Base-by-base conservation (phyloP, 2,888 invertebrate genomes). In the Andrena haemorrhoa region DNA sequence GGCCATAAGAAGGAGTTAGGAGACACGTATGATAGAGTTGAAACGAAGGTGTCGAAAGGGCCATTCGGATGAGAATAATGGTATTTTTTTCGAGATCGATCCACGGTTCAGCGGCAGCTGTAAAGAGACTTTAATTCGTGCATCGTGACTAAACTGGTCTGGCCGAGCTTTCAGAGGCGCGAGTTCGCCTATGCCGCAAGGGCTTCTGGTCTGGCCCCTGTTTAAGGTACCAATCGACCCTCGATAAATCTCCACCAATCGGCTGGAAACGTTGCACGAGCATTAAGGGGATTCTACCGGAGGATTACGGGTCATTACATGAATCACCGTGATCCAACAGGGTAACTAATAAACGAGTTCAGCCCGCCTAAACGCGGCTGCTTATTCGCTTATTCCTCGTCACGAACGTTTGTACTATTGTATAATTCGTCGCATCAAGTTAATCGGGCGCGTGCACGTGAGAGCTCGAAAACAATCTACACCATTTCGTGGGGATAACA, bases 201-300 rank as follows among this genome's bases (percentile, higher is more conserved):
- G 83, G 78, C 72, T 75, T 75, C 77, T 35, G 16, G 51, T 53
- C 65, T 65, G 56, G 56, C 70, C 74, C 78, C 75, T 41, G 68
- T 78, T 77, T 58, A 47, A 79, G 58, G 70, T 56, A 51, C 69
- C 77, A 66, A 82, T 79, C 83, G 77, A 78, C 75, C 86, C 84
- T 79, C 84, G 83, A 83, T 82, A 79, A 88, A 88, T 88, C 88
- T 81, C 68, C 77, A 69, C 64, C 86, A 76, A 85, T 83, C 80
- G 77, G 31, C 23, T 71, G 83, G 80, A 83, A 86, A 83, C 77
- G 83, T 63, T 81, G 70, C 86, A 65, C 75, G 65, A 23, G 80
- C 66, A 83, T 86, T 80, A 84, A 85, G 78, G 65, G 84, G 75
- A 83, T 76, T 64, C 77, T 74, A 77, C 10, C 76, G 70, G 29